Conservation (phyloP, 2,888 invertebrate genomes). For the Steinernema carpocapsae region DNA sequence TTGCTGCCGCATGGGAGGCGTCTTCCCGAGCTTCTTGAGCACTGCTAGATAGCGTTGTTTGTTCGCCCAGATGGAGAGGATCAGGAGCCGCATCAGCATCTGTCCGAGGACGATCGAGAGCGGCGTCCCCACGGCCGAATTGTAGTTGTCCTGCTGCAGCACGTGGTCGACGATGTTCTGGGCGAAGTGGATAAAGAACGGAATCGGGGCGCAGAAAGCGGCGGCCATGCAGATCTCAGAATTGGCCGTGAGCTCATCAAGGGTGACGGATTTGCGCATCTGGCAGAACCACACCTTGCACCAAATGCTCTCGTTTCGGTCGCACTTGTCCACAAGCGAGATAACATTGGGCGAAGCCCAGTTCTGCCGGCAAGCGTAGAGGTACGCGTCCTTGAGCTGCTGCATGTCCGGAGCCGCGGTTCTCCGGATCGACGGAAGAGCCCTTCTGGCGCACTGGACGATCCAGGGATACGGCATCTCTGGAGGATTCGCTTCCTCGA, state of each 20-base stretch:
- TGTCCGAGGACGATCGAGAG: slow-evolving; percentile 46
- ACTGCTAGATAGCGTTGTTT: slow-evolving; percentile 39
- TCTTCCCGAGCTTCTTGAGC: not conserved
- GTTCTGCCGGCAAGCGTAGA: slow-evolving; percentile 48
- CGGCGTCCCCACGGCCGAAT: slow-evolving; percentile 41
- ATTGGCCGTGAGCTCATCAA: slow-evolving; percentile 49
- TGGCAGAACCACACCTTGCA: slow-evolving; percentile 46
- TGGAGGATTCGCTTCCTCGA: slow-evolving; percentile 28
- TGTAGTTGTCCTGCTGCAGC: slow-evolving; percentile 27
- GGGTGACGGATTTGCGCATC: slow-evolving; percentile 46
- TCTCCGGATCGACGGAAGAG: slow-evolving; percentile 40
- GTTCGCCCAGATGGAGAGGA: slow-evolving; percentile 50
- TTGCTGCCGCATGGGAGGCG: not conserved
- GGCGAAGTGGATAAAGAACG: slow-evolving; percentile 41
- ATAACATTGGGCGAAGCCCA: slow-evolving; percentile 53
- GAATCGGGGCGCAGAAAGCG: slow-evolving; percentile 44
- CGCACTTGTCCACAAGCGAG: slow-evolving; percentile 44
- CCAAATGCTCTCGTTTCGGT: slow-evolving; percentile 32
- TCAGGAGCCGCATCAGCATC: slow-evolving; percentile 49
- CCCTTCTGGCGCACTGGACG: slow-evolving; percentile 46
- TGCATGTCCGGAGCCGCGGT: slow-evolving; percentile 40
- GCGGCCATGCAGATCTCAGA: slow-evolving; percentile 50
- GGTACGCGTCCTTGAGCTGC: slow-evolving; percentile 47
- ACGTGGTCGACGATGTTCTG: slow-evolving; percentile 38
- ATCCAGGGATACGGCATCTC: slow-evolving; percentile 46